Base-by-base conservation (phyloP, 2,888 invertebrate genomes). In the Idaea dimidiata region DNA sequence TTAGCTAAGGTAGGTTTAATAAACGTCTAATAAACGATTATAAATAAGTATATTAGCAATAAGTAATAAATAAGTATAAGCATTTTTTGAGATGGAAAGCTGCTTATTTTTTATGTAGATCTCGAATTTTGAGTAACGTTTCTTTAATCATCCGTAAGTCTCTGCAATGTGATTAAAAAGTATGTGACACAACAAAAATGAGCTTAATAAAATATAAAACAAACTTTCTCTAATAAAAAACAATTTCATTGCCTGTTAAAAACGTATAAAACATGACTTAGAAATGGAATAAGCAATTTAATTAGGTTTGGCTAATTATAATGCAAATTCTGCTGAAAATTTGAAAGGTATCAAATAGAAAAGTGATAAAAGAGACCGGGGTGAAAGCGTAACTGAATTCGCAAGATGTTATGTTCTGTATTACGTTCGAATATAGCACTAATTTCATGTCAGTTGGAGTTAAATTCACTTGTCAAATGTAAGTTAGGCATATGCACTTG, bases 381-480 rank as follows among this genome's bases (percentile, higher is more conserved):
- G 86, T 80, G 87, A 87, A 86, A 87, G 88, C 87, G 87, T 87
- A 81, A 84, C 84, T 83, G 82, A 76, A 75, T 64, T 63, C 69
- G 68, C 70, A 64, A 72, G 76, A 77, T 72, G 73, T 78, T 73
- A 68, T 71, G 72, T 73, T 75, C 76, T 32, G 67, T 67, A 74
- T 76, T 77, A 74, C 74, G 78, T 78, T 79, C 67, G 76, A 79
- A 80, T 74, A 72, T 79, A 10, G 43, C 43, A 43, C 43, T 43
- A 43, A 43, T 43, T 43, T 43, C 43, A 14, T 43, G 43, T 43
- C 43, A 6, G 10, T 43, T 14, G 43, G 43, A 43, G 43, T 43
- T 0, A 43, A 3, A 43, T 43, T 43, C 43, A 14, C 43, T 43
- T 43, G 43, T 43, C 43, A 43, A 43, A 43, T 43, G 1, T 43